Base-by-base conservation (phyloP, 2,113 vertebrate species). In the Nipponia nippon region DNA sequence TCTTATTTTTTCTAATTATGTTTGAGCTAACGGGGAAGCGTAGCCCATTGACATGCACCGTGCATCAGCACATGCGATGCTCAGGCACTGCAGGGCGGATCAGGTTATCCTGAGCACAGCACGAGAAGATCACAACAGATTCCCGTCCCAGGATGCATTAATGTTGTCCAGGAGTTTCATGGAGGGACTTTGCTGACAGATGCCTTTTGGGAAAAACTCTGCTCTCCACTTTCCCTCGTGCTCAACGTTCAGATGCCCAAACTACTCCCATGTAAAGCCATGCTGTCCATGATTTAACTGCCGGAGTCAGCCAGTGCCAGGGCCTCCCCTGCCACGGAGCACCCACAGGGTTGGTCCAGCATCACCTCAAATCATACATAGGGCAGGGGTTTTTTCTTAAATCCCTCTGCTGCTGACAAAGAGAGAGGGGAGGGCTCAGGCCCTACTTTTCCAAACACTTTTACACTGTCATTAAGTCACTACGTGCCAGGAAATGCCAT, bases 1-100 rank as follows among this genome's bases (percentile, higher is more conserved):
- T 93, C 84, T 87, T 11, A 3, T 82, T 87, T 86, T 66, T 36
- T 29, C 78, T 89, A 55, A 91, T 90, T 87, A 95, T 89, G 85
- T 88, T 90, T 8, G 66, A 97, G 94, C 96, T 82, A 38, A 93
- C 1, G 4, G 70, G 80, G 70, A 95, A 92, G 89, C 8, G 0
- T 13, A 69, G 47, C 83, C 78, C 52, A 13, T 6, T 36, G 90
- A 73, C 80, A 85, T n/a, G 83, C 75, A 72, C 72, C 7, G 21
- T 9, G 59, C 81, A 14, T 36, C 73, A 1, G 25, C 50, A 19
- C 46, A 7, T 0, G 4, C 3, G 16, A 6, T 30, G 25, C 44
- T 44, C 12, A 7, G 53, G 67, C 38, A 27, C 25, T 17, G 40
- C 29, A 6, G 27, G 44, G 59, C 1, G 8, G 25, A 32, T 40